Percentiles rank a stretch among this genome's conserved stretches.
Evolutionary conservation across 2,113 vertebrate species (phyloP).

Genomic region (Brachirus orientalis): DNA sequence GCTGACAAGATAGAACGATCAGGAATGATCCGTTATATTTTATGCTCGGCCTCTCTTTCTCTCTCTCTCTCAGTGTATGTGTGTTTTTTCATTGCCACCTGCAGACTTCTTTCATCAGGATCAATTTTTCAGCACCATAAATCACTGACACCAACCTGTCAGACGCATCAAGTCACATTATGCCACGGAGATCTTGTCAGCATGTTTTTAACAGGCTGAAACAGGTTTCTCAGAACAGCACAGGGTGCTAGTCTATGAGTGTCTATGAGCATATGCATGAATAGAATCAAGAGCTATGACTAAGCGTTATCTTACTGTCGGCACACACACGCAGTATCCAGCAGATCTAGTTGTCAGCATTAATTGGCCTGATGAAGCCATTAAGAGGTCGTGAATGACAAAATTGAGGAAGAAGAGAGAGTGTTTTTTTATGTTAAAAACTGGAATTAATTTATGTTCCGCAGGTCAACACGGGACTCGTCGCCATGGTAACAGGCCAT

Average conservation of each 20-base stretch:
- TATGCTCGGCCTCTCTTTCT: not conserved
- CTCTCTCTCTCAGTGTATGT: not conserved
- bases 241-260: slow-evolving; percentile 18
- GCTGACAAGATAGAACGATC: too few species aligned
- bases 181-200: slow-evolving; percentile 15
- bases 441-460: slow-evolving; percentile 62
- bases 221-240: slow-evolving; percentile 1
- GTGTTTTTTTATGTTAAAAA: slow-evolving; percentile 25
- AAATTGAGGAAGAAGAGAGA: slow-evolving; percentile 21
- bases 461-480: slow-evolving; percentile 62
- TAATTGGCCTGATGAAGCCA: slow-evolving; percentile 2
- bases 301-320: slow-evolving; percentile 35
- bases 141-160: slow-evolving; percentile 46
- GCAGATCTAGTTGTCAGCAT: slow-evolving; percentile 33
- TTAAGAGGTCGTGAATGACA: slow-evolving; percentile 28
- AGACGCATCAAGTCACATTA: slow-evolving; percentile 41
- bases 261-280: slow-evolving; percentile 48
- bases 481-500: slow-evolving; percentile 81
- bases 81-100: slow-evolving; percentile 14
- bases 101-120: slow-evolving; percentile 43
- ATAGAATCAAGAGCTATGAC: slow-evolving; percentile 58
- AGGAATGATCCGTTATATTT: too few species aligned
- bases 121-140: slow-evolving; percentile 50
- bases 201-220: slow-evolving; percentile 14
- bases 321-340: slow-evolving; percentile 28